Base-by-base conservation (phyloP, 2,888 invertebrate genomes). In the Brachyptera risi region DNA sequence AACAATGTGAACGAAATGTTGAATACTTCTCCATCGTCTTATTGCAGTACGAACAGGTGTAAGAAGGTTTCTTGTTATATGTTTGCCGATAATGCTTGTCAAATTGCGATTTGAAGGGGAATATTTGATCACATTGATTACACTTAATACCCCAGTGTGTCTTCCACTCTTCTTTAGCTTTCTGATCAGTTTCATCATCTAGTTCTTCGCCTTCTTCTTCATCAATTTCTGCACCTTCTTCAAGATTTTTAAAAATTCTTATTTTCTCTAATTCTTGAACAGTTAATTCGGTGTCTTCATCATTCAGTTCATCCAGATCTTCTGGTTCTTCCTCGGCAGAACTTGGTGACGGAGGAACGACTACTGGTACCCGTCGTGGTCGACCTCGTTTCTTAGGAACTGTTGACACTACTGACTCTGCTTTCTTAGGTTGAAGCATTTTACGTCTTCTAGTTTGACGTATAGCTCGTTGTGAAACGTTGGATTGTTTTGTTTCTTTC, bases 1-100 rank as follows among this genome's bases (percentile, higher is more conserved):
- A 80, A 71, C 81, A 81, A 69, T 84, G 83, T 44, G 78, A 74
- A 15, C 78, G 74, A 67, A 83, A 82, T 27, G 76, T 71, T 1
- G 75, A 72, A 70, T 83, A 83, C 66, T 80, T 80, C 19, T 78
- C 77, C 68, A 76, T 79, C 60, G 78, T 75, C 67, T 81, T 81
- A 60, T 77, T 76, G 68, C 83, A 84, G 66, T 80, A 78, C 51
- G 79, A 79, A 69, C 83, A 83, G 2, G 79, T 77, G 71, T 83
- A 83, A 2, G 79, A 72, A 26, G 83, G 83, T 49, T 75, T 73
- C 19, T 72, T 71, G 49, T 70, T 72, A 64, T 76, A 74, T 49
- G 64, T 69, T 15, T 67, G 68, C 1, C 72, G 67, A 68, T 80
- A 82, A 67, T 84, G 83, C 24, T 73, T 73, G 65, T 82, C 81